These are phyloP conservation scores for Conops quadrifasciatus DNA, from an alignment of 2,888 invertebrate genomes.

Conservation along the genomic window DNA sequence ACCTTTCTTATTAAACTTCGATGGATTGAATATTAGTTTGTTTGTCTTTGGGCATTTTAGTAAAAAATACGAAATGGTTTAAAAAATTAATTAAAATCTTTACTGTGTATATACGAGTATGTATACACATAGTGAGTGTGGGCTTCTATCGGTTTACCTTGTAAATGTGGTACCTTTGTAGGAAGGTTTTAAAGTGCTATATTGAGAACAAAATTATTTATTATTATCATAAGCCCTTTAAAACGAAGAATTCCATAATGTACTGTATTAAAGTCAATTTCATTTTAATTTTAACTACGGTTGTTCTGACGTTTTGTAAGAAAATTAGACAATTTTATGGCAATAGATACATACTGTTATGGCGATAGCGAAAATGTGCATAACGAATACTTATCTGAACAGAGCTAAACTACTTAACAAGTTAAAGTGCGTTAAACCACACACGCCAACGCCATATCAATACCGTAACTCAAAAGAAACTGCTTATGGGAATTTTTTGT, in stretches of 20 bases:
- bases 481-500: background rate
- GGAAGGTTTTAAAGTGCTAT: background rate
- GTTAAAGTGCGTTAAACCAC: constrained; percentile 12
- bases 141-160: no score
- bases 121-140: no score
- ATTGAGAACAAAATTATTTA: background rate
- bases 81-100: no score
- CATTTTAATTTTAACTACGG: constrained; percentile 12
- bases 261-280: constrained; percentile 7
- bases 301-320: no score
- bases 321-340: constrained; percentile 23
- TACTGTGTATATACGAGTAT: no score
- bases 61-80: no score
- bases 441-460: constrained; percentile 36
- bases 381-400: background rate
- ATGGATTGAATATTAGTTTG: no score
- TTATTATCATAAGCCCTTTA: background rate
- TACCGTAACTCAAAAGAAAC: constrained; percentile 28
- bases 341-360: background rate
- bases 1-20: no score
- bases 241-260: background rate
- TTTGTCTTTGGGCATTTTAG: no score
- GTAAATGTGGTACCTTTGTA: no score
- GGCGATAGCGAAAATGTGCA: background rate
- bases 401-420: background rate